Evolutionary conservation across 1,140 invertebrate species (phyloP).

Genomic region (Penaeus vannamei): DNA sequence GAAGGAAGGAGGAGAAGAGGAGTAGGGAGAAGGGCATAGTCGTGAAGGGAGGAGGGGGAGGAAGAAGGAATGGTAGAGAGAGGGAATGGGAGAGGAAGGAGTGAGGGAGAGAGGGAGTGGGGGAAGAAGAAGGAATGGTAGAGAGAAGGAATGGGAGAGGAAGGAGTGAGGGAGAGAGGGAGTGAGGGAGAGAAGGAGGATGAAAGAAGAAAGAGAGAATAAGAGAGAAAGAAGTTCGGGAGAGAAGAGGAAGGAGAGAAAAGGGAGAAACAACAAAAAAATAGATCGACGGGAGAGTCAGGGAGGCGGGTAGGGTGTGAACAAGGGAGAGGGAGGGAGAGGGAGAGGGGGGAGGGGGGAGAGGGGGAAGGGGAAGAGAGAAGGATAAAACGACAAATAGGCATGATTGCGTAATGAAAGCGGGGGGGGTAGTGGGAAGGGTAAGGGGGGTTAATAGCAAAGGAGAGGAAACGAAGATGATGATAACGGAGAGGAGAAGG

Average conservation of each 20-base stretch:
- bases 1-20: not conserved
- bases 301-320: not conserved
- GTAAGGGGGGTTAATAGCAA: not conserved
- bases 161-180: constrained; percentile 1
- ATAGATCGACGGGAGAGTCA: not conserved
- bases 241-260: no score
- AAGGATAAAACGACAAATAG: not conserved
- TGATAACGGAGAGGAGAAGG: not conserved
- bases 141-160: not conserved
- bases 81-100: constrained; percentile 3
- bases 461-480: constrained; percentile 5
- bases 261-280: not conserved
- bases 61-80: not conserved
- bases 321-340: not conserved
- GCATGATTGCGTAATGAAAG: not conserved
- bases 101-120: not conserved
- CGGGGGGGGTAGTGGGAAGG: not conserved
- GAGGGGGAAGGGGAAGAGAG: no score
- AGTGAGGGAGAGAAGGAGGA: not conserved
- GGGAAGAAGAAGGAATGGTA: not conserved
- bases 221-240: no score
- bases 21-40: not conserved
- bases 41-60: not conserved
- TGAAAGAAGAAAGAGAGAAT: not conserved
- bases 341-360: not conserved